Percentiles rank a stretch among this genome's conserved stretches.
Evolutionary conservation across 1,140 invertebrate species (phyloP).

Genomic region (Sitobion miscanthi): DNA sequence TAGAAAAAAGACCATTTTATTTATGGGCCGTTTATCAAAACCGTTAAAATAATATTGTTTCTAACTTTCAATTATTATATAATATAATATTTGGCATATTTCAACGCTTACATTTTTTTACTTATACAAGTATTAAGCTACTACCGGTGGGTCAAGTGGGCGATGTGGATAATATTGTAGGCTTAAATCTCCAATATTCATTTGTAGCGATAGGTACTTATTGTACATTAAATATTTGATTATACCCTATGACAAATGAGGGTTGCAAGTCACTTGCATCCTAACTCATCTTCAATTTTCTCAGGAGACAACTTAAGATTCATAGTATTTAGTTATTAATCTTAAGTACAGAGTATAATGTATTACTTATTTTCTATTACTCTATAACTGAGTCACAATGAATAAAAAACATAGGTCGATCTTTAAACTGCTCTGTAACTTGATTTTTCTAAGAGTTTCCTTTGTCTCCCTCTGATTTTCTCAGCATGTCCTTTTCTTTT

Average conservation of each 20-base stretch:
- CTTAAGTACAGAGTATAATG: too few relatives aligned
- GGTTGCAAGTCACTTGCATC: too few relatives aligned
- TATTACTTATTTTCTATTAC: too few relatives aligned
- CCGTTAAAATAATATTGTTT: not conserved
- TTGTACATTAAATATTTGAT: not conserved
- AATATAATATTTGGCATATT: not conserved
- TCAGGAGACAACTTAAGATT: too few relatives aligned
- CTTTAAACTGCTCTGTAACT: too few relatives aligned
- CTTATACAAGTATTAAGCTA: not conserved
- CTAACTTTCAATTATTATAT: not conserved
- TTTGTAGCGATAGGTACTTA: not conserved
- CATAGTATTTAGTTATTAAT: too few relatives aligned
- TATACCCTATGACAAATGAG: not conserved
- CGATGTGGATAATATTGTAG: not conserved
- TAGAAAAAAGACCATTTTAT: not conserved
- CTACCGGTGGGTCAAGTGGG: not conserved
- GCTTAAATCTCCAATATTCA: not conserved
- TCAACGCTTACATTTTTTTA: not conserved
- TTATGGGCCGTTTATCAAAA: not conserved
- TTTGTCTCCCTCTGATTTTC: too few relatives aligned
- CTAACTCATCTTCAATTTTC: too few relatives aligned
- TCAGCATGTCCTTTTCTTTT: too few relatives aligned
- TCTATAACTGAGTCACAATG: too few relatives aligned
- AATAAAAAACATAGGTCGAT: too few relatives aligned
- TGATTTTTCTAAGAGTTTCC: too few relatives aligned